phyloP scores from a whole-genome alignment of 1,140 invertebrate species.

The Stenopsyche tienmushanensis region DNA sequence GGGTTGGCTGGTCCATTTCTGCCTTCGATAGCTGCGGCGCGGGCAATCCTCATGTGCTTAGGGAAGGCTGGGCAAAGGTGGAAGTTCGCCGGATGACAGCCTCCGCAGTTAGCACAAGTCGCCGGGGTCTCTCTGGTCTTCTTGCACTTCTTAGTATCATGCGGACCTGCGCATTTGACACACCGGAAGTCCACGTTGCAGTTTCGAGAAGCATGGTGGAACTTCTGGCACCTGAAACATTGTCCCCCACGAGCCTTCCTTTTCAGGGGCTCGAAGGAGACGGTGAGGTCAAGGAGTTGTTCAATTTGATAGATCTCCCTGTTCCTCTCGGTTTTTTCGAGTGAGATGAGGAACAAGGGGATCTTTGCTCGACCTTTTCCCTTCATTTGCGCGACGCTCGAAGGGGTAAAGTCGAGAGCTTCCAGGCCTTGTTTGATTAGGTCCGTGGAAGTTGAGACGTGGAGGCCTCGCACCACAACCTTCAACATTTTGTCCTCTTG shows the following conservation, averaged over 20 bases:
- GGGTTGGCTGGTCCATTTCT: no score
- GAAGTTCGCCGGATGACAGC: background rate
- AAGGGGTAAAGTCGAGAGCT: background rate
- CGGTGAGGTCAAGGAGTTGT: background rate
- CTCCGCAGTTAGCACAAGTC: background rate
- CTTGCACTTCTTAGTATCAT: background rate
- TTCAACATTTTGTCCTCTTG: background rate
- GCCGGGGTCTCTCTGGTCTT: background rate
- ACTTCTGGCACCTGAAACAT: background rate
- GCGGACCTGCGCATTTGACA: background rate
- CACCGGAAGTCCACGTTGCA: background rate
- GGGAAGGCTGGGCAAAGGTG: background rate
- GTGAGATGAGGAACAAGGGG: background rate
- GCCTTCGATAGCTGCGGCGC: no score
- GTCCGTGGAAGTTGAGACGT: background rate
- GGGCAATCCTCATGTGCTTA: background rate
- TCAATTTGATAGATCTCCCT: background rate
- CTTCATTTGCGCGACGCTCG: background rate
- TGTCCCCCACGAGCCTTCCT: background rate
- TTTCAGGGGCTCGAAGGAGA: background rate
- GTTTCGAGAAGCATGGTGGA: background rate
- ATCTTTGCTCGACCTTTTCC: background rate
- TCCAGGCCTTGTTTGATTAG: background rate
- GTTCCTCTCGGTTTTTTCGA: background rate
- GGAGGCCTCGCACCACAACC: background rate